Evolutionary conservation across 23 tunicate species (phyloP).

Genomic region (Ascidia mentula): DNA sequence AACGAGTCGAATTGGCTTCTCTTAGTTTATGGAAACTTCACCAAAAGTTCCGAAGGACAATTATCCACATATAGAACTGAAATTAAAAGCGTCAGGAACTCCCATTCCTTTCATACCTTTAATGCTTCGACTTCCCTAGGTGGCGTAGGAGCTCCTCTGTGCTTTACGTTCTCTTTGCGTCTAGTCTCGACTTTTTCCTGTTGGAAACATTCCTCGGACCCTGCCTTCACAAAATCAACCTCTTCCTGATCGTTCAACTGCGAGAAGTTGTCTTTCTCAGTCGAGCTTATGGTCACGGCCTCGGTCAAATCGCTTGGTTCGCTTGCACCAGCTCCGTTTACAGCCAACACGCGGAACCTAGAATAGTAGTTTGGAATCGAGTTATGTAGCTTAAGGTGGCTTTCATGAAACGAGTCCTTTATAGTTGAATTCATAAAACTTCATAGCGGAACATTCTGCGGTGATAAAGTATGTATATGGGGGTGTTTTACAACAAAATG

Average conservation of each 20-base stretch:
- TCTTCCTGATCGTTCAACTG: neutral
- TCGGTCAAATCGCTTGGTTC: conserved; percentile 60
- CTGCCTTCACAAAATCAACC: neutral
- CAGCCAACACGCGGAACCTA: conserved; percentile 67
- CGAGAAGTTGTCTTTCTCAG: neutral
- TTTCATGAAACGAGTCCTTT: no score
- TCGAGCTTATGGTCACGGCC: neutral
- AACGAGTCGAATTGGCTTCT: no score
- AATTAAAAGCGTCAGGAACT: neutral
- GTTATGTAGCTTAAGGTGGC: no score
- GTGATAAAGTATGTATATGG: no score
- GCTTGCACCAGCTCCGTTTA: conserved; percentile 55
- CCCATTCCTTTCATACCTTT: conserved; percentile 23
- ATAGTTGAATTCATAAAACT: no score
- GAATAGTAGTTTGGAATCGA: no score
- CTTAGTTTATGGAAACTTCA: no score
- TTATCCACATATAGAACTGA: no score
- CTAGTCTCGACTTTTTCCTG: neutral
- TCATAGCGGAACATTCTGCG: no score
- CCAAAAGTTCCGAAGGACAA: no score
- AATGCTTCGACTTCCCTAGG: conserved; percentile 53
- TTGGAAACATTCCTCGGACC: neutral
- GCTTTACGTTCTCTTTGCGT: conserved; percentile 6
- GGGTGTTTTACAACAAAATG: no score
- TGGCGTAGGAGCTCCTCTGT: conserved; percentile 71